Conservation (phyloP, 2,888 invertebrate genomes). For the Drosophila kanekoi region DNA sequence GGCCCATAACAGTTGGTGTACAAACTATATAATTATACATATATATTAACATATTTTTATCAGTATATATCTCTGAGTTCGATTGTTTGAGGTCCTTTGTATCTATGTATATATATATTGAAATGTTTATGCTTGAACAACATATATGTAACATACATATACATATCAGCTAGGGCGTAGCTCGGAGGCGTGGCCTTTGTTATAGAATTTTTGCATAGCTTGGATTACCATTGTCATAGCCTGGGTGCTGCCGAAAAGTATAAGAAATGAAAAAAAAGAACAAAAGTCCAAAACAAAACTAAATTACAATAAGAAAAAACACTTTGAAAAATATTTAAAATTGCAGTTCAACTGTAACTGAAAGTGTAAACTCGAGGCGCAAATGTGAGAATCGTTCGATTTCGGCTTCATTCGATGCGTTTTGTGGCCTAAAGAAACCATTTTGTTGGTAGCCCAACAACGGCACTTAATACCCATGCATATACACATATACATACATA, state of each 20-base stretch:
- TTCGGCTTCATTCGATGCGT: conserved; percentile 55
- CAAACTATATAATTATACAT: too few species aligned
- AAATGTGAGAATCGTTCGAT: conserved; percentile 70
- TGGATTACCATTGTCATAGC: conserved; percentile 85
- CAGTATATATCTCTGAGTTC: background rate
- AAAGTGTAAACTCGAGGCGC: conserved; percentile 37
- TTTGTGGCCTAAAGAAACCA: conserved; percentile 40
- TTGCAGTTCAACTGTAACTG: conserved; percentile 19
- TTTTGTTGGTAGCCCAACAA: conserved; percentile 32
- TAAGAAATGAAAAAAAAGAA: conserved; percentile 36
- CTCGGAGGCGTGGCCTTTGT: conserved; percentile 14
- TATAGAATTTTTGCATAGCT: conserved; percentile 36
- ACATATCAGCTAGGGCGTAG: conserved; percentile 8
- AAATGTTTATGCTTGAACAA: background rate
- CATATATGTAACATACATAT: background rate
- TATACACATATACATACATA: conserved; percentile 7
- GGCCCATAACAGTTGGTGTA: background rate
- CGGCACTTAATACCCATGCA: conserved; percentile 15
- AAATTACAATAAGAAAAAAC: conserved; percentile 16
- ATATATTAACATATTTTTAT: background rate
- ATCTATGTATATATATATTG: background rate
- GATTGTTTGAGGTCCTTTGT: background rate
- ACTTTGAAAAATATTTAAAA: conserved; percentile 7
- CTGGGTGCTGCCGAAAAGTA: conserved; percentile 58
- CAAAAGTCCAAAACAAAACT: conserved; percentile 25